Percentiles rank a stretch among this genome's conserved stretches.
Conservation (phyloP, 1,140 invertebrate genomes). For the Drosophila sp. region DNA sequence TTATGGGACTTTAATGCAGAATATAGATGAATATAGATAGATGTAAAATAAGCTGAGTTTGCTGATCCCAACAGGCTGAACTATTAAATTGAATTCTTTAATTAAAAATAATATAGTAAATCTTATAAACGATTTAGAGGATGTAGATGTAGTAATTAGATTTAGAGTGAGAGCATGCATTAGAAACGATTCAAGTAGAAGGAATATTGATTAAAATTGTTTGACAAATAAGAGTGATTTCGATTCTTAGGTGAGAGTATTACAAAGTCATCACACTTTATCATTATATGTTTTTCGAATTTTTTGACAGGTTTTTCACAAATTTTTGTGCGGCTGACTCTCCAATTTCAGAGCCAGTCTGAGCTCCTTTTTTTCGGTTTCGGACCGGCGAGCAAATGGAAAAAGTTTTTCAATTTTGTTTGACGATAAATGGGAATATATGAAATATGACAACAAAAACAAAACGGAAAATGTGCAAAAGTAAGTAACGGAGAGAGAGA, state of each 20-base stretch:
- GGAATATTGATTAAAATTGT: too few species aligned
- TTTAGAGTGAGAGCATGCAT: too few species aligned
- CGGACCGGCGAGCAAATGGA: constrained; percentile 63
- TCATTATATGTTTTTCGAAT: not conserved
- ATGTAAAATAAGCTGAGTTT: too few species aligned
- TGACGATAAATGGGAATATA: constrained; percentile 75
- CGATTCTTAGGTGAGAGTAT: not conserved
- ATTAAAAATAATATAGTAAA: too few species aligned
- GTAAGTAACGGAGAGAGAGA: not conserved
- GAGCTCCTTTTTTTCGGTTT: constrained; percentile 17
- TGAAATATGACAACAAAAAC: constrained; percentile 70
- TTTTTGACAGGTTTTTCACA: constrained; percentile 59
- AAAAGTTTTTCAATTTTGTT: constrained; percentile 80
- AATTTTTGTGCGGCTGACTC: constrained; percentile 47
- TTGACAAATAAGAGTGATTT: too few species aligned
- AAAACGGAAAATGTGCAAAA: not conserved
- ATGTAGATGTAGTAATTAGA: too few species aligned
- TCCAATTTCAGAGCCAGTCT: constrained; percentile 51
- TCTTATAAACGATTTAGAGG: too few species aligned
- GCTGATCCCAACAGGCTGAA: too few species aligned
- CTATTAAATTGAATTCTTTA: too few species aligned
- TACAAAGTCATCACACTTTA: not conserved
- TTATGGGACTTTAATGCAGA: too few species aligned
- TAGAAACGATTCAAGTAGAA: too few species aligned
- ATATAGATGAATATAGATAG: too few species aligned